These are phyloP conservation scores for Erythrolamprus reginae DNA, from an alignment of 2,113 vertebrate species.

Conservation along the genomic window DNA sequence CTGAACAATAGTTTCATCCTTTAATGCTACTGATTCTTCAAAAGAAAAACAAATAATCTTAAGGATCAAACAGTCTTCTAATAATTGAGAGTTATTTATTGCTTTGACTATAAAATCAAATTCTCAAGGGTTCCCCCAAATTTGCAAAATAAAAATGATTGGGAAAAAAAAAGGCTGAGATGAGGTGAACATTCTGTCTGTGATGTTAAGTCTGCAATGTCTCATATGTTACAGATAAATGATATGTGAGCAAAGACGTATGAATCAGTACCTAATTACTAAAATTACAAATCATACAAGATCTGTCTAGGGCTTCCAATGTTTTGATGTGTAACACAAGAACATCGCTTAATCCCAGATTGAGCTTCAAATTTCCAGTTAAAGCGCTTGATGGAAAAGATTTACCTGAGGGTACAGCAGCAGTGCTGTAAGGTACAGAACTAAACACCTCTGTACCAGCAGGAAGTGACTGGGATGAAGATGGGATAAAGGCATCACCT, in stretches of 20 bases:
- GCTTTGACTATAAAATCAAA: background rate
- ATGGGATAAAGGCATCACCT: slow-evolving; percentile 91
- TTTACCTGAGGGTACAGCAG: slow-evolving; percentile 98
- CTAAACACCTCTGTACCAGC: slow-evolving; percentile 84
- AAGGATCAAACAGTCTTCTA: background rate
- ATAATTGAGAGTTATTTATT: background rate
- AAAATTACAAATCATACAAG: background rate
- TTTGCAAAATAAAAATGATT: background rate
- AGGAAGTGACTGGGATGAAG: slow-evolving; percentile 86
- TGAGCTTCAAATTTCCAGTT: background rate
- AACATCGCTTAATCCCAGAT: background rate
- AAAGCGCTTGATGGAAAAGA: background rate
- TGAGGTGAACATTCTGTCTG: background rate
- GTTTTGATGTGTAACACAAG: slow-evolving; percentile 15
- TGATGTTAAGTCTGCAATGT: background rate
- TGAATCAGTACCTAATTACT: background rate
- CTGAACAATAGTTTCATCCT: background rate
- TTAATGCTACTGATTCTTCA: background rate
- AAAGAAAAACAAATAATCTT: background rate
- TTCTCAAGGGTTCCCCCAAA: background rate
- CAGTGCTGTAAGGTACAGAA: slow-evolving; percentile 85
- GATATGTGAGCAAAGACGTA: background rate
- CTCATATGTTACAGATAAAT: background rate
- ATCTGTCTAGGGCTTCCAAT: background rate
- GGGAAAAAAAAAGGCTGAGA: background rate